Percentiles rank a stretch among this genome's conserved stretches.
These are phyloP conservation scores for Ormyrus pomaceus DNA, from an alignment of 2,888 invertebrate species.

Conservation along the genomic window DNA sequence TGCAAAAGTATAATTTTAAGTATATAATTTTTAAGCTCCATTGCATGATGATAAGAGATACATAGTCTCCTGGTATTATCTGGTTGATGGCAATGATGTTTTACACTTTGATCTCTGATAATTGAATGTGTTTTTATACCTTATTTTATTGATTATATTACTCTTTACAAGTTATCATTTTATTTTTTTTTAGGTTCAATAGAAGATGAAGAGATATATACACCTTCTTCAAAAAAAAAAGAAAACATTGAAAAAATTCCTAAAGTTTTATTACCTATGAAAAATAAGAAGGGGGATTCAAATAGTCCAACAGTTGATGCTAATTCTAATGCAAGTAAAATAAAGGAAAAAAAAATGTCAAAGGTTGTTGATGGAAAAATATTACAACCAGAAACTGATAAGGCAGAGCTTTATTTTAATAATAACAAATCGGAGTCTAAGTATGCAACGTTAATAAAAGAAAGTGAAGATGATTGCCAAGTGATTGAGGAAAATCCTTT, in stretches of 20 bases:
- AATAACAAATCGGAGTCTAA: slow-evolving; percentile 10
- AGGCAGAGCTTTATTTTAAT: background rate
- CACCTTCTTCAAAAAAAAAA: slow-evolving; percentile 39
- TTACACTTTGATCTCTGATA: slow-evolving; percentile 74
- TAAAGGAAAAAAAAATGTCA: slow-evolving; percentile 16
- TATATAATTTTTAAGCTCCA: background rate
- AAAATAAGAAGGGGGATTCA: slow-evolving; percentile 35
- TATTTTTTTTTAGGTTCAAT: slow-evolving; percentile 56
- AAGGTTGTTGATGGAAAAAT: slow-evolving; percentile 17
- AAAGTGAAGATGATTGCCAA: slow-evolving; percentile 26
- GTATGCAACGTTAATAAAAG: background rate
- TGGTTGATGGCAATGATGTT: slow-evolving; percentile 65
- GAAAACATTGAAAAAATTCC: slow-evolving; percentile 52
- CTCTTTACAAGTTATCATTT: background rate
- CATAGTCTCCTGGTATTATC: slow-evolving; percentile 62
- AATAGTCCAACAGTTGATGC: background rate
- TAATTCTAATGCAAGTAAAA: slow-evolving; percentile 37
- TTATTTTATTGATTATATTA: background rate
- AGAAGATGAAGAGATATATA: slow-evolving; percentile 59
- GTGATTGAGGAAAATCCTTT: slow-evolving; percentile 53
- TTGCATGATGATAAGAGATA: slow-evolving; percentile 59
- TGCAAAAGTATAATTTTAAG: background rate
- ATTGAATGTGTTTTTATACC: slow-evolving; percentile 21
- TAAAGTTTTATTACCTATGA: slow-evolving; percentile 47
- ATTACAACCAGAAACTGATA: slow-evolving; percentile 19